A percentile compares a stretch with the other conserved stretches of the same genome.
These are phyloP conservation scores for Distichodus sexfasciatus DNA, from an alignment of 2,797 vertebrate species.

Conservation along the genomic window DNA sequence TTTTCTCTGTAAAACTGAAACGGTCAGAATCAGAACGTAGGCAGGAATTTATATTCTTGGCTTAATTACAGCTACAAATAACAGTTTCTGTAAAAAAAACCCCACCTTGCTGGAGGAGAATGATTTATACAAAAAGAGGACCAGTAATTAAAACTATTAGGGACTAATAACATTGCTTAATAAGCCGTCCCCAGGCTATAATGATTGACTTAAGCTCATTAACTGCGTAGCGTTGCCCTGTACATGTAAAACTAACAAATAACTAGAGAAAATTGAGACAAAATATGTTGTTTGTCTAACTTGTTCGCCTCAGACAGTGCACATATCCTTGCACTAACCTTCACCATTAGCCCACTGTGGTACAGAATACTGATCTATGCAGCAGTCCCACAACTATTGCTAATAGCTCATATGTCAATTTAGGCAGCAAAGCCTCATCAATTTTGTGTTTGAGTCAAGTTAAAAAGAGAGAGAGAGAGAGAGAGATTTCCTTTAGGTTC, in stretches of 20 bases:
- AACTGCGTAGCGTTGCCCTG: conserved; percentile 56
- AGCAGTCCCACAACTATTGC: neutral
- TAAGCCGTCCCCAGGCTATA: conserved; percentile 64
- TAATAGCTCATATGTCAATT: neutral
- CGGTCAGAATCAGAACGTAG: conserved; percentile 84
- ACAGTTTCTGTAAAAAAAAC: conserved; percentile 82
- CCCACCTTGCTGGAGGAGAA: conserved; percentile 75
- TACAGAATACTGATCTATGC: conserved; percentile 16
- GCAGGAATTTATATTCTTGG: conserved; percentile 92
- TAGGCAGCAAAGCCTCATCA: neutral
- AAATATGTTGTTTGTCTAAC: conserved; percentile 42
- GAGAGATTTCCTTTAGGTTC: too few relatives aligned
- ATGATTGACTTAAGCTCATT: conserved; percentile 66
- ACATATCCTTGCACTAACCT: conserved; percentile 71
- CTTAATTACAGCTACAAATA: conserved; percentile 94
- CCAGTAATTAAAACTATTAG: conserved; percentile 77
- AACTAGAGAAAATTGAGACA: conserved; percentile 40
- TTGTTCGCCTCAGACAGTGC: conserved; percentile 24
- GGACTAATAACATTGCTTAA: conserved; percentile 75
- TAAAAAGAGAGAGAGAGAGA: too few relatives aligned
- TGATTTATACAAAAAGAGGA: conserved; percentile 76
- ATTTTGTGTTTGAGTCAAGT: too few relatives aligned
- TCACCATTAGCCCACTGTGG: conserved; percentile 59
- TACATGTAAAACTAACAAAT: conserved; percentile 48
- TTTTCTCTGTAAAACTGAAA: conserved; percentile 92